Evolutionary conservation across 2,797 vertebrate genomes (phyloP), one percentile per base, ranked within the genome.

Genomic region (Aeoliscus strigatus): DNA sequence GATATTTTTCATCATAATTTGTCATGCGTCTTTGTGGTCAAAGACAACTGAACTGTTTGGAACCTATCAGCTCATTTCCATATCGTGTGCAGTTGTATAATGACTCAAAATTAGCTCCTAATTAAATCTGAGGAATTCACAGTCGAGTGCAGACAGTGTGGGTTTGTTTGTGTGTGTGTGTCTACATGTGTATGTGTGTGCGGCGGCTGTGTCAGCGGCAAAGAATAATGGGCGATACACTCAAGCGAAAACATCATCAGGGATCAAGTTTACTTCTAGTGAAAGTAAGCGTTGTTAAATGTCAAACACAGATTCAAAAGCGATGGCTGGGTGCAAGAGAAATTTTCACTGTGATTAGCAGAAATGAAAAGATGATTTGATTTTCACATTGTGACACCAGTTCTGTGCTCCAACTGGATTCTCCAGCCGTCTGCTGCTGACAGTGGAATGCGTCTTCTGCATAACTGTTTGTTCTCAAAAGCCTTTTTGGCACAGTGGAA

Each of bases 101-200:
- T 85, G 77, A 85, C 65, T 81, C 64, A 60, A 84, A 86, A 86
- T 86, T 68, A 87, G 81, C 76, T 77, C 81, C 74, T 82, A 83
- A 86, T 87, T 81, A 87, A 86, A 83, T 87, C 69, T 52, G 60
- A 72, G 65, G 65, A 77, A 84, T 76, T 83, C 81, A 82, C 81
- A 79, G 70, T 81, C 66, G 73, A 85, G 73, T 72, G 74, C 59
- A 80, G 82, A 70, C 60, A 37, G 47, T 51, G 50, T 56, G 66
- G 34, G 13, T 39, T 51, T 49, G 41, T 36, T 40, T 44, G 45
- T 41, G 51, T 21, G 18, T 21, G 18, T 21, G 18, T 21, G 18
- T 6, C 3, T 21, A 6, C 6, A 6, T 21, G 18, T 21, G 18
- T 21, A 6, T 21, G 18, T 57, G 32, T 61, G 17, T 26, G 41